A percentile compares a stretch with the other conserved stretches of the same genome.
phyloP scores from a whole-genome alignment of 2,113 vertebrate genomes.

The Phalacrocorax pelagicus region DNA sequence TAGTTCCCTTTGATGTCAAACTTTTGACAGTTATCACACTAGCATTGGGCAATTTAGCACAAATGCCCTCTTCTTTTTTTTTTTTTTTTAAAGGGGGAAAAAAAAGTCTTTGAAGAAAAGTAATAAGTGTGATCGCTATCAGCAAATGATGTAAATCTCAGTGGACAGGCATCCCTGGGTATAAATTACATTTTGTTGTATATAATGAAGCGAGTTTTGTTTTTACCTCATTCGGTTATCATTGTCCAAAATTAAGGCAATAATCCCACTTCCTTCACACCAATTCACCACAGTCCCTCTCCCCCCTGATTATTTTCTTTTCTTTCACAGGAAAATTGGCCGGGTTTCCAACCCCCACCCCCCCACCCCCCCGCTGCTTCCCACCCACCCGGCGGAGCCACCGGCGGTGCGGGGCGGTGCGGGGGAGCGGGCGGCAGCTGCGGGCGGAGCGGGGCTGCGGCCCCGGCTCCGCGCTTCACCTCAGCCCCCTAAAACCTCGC shows the following conservation, averaged over 20 bases:
- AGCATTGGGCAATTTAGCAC: conserved; percentile 73
- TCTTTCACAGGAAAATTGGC: conserved; percentile 34
- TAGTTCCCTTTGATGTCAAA: conserved; percentile 80
- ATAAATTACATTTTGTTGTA: conserved; percentile 65
- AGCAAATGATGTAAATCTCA: conserved; percentile 69
- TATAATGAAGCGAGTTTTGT: conserved; percentile 65
- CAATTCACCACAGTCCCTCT: neutral
- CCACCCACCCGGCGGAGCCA: neutral
- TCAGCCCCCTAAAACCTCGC: too few species aligned
- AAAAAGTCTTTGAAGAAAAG: conserved; percentile 72
- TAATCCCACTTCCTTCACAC: conserved; percentile 11
- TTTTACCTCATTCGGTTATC: conserved; percentile 39
- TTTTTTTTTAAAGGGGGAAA: neutral
- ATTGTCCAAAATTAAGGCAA: conserved; percentile 31
- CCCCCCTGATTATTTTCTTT: neutral
- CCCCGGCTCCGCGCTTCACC: too few species aligned
- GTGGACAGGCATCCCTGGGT: conserved; percentile 59
- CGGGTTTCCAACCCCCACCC: neutral
- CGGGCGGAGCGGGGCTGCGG: too few species aligned
- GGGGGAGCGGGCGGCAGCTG: neutral
- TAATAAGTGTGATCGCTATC: conserved; percentile 73
- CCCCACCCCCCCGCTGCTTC: neutral
- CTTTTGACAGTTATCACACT: conserved; percentile 81
- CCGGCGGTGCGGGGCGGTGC: neutral
- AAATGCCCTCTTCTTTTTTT: conserved; percentile 40